Conservation (phyloP, 1,140 invertebrate species). For the Pseudomyrmex pallidus region DNA sequence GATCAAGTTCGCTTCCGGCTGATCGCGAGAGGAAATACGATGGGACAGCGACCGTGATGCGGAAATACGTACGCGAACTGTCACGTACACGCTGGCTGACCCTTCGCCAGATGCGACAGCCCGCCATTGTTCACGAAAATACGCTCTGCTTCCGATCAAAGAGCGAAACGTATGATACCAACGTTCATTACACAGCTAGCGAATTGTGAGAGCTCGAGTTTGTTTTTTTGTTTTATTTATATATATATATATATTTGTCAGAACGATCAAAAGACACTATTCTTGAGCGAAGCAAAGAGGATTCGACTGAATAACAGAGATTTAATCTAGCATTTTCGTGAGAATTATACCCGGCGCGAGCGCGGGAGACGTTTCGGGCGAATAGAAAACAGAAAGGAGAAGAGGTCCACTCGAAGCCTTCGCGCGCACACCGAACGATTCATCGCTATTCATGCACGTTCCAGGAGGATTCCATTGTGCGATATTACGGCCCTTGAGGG, state of each 20-base stretch:
- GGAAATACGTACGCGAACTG: slow-evolving; percentile 36
- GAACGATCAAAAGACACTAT: not conserved
- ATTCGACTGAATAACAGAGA: slow-evolving; percentile 11
- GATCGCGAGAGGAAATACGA: slow-evolving; percentile 49
- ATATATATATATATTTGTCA: too few species aligned
- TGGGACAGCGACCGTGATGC: slow-evolving; percentile 29
- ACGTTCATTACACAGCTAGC: not conserved
- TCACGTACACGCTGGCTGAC: slow-evolving; percentile 22
- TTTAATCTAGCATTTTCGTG: not conserved
- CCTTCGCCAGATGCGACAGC: slow-evolving; percentile 20
- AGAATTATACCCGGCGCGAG: not conserved
- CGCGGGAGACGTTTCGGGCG: not conserved
- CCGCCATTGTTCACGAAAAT: slow-evolving; percentile 27
- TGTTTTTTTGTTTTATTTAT: not conserved
- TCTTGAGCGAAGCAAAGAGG: not conserved
- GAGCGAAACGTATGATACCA: not conserved
- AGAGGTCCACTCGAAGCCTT: slow-evolving; percentile 43
- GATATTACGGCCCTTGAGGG: slow-evolving; percentile 60
- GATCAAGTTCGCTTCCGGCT: slow-evolving; percentile 60
- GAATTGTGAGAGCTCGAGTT: not conserved
- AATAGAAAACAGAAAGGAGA: slow-evolving; percentile 19
- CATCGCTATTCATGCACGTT: slow-evolving; percentile 56
- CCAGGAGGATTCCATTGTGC: slow-evolving; percentile 61
- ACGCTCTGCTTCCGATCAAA: slow-evolving; percentile 11
- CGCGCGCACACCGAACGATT: slow-evolving; percentile 44